Conservation (phyloP, 2,888 invertebrate genomes). For the Neoitamus cyanurus region DNA sequence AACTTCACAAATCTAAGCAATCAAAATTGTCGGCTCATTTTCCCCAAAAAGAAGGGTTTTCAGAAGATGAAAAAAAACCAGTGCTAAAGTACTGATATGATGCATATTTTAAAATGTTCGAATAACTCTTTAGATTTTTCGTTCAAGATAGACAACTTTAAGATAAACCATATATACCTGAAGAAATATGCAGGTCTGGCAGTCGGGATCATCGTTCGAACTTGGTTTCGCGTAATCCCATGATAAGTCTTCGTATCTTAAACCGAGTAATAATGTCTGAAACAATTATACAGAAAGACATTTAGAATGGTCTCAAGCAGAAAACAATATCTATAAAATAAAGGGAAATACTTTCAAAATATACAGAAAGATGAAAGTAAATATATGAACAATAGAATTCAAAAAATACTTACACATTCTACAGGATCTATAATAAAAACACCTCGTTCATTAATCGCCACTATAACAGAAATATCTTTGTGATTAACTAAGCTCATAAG, state of each 20-base stretch:
- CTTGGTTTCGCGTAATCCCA: constrained; percentile 93
- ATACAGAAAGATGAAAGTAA: too few species aligned
- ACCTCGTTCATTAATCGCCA: constrained; percentile 88
- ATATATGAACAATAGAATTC: neutral
- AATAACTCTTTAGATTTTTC: too few species aligned
- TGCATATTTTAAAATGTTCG: too few species aligned
- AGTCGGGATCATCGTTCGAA: constrained; percentile 82
- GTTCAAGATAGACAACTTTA: too few species aligned
- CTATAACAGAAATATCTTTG: constrained; percentile 86
- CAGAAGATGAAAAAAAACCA: too few species aligned
- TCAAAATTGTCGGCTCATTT: too few species aligned
- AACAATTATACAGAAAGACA: neutral
- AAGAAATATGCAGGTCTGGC: constrained; percentile 90
- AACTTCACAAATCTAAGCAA: too few species aligned
- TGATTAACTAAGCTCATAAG: constrained; percentile 86
- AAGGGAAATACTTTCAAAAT: constrained; percentile 17
- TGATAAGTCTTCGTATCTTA: constrained; percentile 88
- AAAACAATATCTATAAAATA: too few species aligned
- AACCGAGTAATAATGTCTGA: constrained; percentile 84
- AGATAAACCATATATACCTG: constrained; percentile 68
- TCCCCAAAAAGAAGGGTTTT: too few species aligned
- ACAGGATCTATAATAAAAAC: constrained; percentile 87
- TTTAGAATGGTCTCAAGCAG: too few species aligned
- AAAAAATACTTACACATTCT: constrained; percentile 76
- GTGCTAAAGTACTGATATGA: too few species aligned